A percentile compares a stretch with the other conserved stretches of the same genome.
These are phyloP conservation scores for Archilochus colubris DNA, from an alignment of 2,113 vertebrate genomes.

Conservation along the genomic window DNA sequence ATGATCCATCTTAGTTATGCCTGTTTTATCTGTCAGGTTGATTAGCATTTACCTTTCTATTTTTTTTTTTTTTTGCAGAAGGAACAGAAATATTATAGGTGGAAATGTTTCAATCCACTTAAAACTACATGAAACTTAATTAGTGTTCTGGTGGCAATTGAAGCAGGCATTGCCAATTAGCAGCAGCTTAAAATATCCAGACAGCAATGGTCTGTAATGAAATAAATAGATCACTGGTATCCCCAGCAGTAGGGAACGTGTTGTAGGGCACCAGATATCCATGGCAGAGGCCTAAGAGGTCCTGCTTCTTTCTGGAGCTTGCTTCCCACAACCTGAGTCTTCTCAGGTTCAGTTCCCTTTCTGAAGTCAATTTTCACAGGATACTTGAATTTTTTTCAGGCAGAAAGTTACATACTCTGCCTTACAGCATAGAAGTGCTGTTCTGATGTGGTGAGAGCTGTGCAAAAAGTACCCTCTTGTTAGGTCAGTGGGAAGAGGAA, in stretches of 20 bases:
- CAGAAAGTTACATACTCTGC: not conserved
- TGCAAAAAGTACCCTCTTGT: not conserved
- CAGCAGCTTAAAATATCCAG: slow-evolving; percentile 20
- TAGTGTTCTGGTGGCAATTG: not conserved
- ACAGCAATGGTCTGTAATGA: slow-evolving; percentile 1
- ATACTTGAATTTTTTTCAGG: not conserved
- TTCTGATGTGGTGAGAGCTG: not conserved
- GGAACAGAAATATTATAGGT: not conserved
- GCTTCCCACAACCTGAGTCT: not conserved
- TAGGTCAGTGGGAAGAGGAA: not conserved
- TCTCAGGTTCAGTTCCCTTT: not conserved
- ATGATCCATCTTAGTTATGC: not conserved
- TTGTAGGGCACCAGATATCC: not conserved
- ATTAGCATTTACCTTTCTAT: not conserved
- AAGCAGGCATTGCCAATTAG: not conserved
- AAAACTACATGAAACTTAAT: not conserved
- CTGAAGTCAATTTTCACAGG: not conserved
- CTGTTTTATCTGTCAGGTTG: not conserved
- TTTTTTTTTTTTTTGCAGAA: not conserved
- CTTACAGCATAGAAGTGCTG: not conserved
- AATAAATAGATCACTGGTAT: slow-evolving; percentile 11
- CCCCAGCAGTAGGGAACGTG: not conserved
- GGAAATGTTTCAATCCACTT: not conserved
- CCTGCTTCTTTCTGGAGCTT: not conserved
- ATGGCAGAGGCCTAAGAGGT: not conserved